Base-by-base conservation (phyloP, 2,888 invertebrate species). In the Rhamnusium bicolor region DNA sequence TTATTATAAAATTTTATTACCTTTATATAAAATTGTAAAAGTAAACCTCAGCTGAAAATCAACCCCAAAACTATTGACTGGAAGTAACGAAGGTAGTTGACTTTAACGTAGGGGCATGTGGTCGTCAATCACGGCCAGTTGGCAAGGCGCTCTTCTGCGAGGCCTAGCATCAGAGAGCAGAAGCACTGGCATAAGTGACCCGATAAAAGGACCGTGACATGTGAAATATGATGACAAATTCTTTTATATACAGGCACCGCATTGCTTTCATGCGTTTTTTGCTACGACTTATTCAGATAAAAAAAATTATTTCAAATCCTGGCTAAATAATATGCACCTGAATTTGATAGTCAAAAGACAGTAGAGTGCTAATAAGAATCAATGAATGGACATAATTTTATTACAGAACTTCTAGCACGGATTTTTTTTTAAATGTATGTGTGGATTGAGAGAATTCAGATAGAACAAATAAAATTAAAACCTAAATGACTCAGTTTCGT, bases 141-240 rank as follows among this genome's bases (percentile, higher is more conserved):
- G 80, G 80, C 81, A 81, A 81, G 80, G 79, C 32, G 74, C 74
- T 78, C 73, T 75, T 78, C 69, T 72, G 76, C 62, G 62, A 78
- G 71, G 71, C 77, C 62, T 75, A 69, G 63, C 71, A 71, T 72
- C 74, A 74, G 71, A 72, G 71, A 70, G 68, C 69, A 58, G 69
- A 72, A 74, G 68, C 71, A 74, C 66, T 71, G 71, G 76, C 71
- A 74, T 77, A 79, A 81, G 75, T 82, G 77, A 79, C 79, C 79
- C 78, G 81, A 79, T 75, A 81, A 82, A 82, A 79, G 78, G 74
- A 70, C 76, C 74, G 78, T 81, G 81, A 81, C 82, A 81, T 77
- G 79, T 81, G 79, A 82, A 82, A 82, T 82, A 81, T 80, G 81
- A 79, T 79, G 82, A 82, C 81, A 81, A 79, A 81, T 79, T 79